Evolutionary conservation across 2,113 vertebrate species (phyloP).

Genomic region (Ciconia maguari): DNA sequence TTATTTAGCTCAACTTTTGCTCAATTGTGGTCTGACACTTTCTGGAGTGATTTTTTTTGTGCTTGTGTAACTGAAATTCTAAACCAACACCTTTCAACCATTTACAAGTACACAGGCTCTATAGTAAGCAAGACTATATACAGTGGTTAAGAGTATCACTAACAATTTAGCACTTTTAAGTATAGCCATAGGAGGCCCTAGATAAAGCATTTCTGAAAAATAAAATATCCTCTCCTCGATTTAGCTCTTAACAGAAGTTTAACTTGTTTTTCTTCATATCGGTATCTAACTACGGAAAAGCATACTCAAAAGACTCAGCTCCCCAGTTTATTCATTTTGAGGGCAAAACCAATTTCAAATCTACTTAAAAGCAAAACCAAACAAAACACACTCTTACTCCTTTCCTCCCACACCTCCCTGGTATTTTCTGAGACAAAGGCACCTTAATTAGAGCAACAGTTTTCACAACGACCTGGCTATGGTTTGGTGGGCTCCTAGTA

Average conservation of each 20-base stretch:
- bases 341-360: background rate
- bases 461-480: background rate
- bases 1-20: background rate
- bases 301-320: background rate
- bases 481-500: background rate
- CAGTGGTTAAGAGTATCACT: background rate
- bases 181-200: background rate
- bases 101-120: background rate
- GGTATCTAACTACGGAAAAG: background rate
- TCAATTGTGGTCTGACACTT: background rate
- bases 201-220: background rate
- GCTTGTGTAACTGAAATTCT: background rate
- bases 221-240: background rate
- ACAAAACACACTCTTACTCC: background rate
- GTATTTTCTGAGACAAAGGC: background rate
- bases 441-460: background rate
- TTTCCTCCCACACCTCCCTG: background rate
- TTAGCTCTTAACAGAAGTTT: background rate
- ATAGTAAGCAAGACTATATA: background rate
- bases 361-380: background rate
- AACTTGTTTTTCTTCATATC: background rate
- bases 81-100: background rate
- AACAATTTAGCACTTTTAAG: background rate
- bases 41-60: background rate
- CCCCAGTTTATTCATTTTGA: background rate